Evolutionary conservation across 2,113 vertebrate genomes (phyloP), one percentile per base, ranked within the genome.

Genomic region (Mesoclemmys tuberculata): DNA sequence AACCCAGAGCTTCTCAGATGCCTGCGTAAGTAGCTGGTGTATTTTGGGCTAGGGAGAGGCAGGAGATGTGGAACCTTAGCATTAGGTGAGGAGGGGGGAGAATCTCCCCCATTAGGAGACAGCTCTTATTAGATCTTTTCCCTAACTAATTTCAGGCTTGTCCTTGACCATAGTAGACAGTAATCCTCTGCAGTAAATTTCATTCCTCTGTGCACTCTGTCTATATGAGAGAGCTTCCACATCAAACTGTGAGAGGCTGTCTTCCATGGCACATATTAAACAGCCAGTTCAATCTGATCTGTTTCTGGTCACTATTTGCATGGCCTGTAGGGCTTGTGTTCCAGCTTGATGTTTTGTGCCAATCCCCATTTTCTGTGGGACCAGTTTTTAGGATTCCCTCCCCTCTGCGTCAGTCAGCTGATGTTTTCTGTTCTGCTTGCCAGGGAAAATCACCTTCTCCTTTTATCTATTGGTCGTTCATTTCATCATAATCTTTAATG

Each of bases 101-200:
- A 80, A 6, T 29, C 61, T 77, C 44, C 51, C 77, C n/a, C 0
- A 0, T 87, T 68, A 1, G 24, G 54, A 38, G 90, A 92, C 68
- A 41, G 5, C 68, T 90, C 52, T 93, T 16, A 1, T 54, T 64
- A 49, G 90, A 41, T 26, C 26, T 80, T 94, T 79, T 64, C 90
- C 41, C 51, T 55, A 84, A 75, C 3, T 10, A 0, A 0, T 81
- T 61, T 61, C 22, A 38, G 3, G 4, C 4, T 11, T 27, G 35
- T 58, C 27, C 56, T 58, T 13, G 27, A 58, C 27, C 29, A 10
- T 58, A 29, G 55, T 12, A 58, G 26, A 13, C 56, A 58, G 27
- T 6, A 29, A 31, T 58, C 56, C 12, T 27, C 56, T 58, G 31
- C 56, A 58, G 56, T 58, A 31, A 31, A 5, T 58, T 58, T 26